Conservation (phyloP, 2,113 vertebrate genomes). For the Dipodomys ordii region DNA sequence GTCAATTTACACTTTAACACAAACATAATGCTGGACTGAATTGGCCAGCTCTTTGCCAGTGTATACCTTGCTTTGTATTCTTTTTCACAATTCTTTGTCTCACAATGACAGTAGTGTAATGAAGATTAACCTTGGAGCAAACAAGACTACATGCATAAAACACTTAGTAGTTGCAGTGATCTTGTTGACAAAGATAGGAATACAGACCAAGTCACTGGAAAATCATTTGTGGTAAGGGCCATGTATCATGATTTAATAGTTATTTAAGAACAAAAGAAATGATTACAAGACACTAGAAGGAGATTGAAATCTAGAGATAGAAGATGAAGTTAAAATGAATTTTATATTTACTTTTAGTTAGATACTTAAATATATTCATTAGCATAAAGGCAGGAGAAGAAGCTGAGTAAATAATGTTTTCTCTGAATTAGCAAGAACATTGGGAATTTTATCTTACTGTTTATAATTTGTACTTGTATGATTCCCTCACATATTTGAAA, state of each 20-base stretch:
- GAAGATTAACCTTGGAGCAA: too few relatives aligned
- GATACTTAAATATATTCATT: background rate
- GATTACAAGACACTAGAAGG: background rate
- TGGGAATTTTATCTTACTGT: background rate
- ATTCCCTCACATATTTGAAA: background rate
- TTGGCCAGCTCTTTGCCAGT: background rate
- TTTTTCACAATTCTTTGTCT: background rate
- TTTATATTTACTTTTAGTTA: too few relatives aligned
- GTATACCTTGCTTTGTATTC: background rate
- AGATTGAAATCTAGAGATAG: background rate
- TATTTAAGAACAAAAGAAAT: background rate
- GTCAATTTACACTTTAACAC: background rate
- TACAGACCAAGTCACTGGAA: too few relatives aligned
- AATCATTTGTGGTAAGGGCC: too few relatives aligned
- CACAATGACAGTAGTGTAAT: background rate
- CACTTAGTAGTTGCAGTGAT: too few relatives aligned
- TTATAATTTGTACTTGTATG: background rate
- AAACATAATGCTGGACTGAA: background rate
- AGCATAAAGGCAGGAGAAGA: background rate
- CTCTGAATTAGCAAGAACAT: background rate
- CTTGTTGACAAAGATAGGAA: too few relatives aligned
- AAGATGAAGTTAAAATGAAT: background rate
- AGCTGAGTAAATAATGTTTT: background rate
- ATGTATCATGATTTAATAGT: too few relatives aligned
- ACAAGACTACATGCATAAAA: too few relatives aligned